Base-by-base conservation (phyloP, 2,888 invertebrate species). In the Scotopteryx bipunctaria region DNA sequence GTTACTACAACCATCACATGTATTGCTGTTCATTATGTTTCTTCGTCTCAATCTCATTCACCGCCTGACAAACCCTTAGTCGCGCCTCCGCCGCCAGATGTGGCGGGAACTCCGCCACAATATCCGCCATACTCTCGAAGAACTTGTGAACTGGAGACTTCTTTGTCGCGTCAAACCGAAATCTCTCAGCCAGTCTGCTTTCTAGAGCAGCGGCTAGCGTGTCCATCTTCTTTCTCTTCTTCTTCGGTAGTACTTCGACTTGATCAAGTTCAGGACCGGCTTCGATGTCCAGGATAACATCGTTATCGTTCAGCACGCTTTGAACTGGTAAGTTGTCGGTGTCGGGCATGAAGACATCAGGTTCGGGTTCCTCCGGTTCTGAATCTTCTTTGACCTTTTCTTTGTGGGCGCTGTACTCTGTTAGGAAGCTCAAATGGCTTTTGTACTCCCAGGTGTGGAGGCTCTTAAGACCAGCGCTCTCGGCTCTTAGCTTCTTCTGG, bases 71-170 rank as follows among this genome's bases (percentile, higher is more conserved):
- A 3, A 58, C 56, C 31, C 9, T 35, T 9, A 56, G 37, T 3
- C 61, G 31, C 1, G 49, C 44, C 32, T 54, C 58, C 3, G 56
- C 56, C 2, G 44, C 54, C 16, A 44, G 37, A 40, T 49, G 54
- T 27, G 58, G 44, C n/a, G 61, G 58, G 5, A 61, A 54, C 25
- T 38, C 40, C 3, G 37, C 45, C 32, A 58, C 61, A 5, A 56
- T 49, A 44, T 58, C 61, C 16, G 61, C 61, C 61, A 61, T 54
- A 2, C 54, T 49, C 8, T 58, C 58, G 27, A 61, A 61, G 21
- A 58, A 56, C 44, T 54, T 56, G 27, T 61, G 54, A n/a, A 38
- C 32, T 0, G 51, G 31, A 2, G 59, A 45, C 6, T 32, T 31
- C 0, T 37, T 27, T 0, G 43, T 43, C 17, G 44, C n/a, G 5